A percentile compares a stretch with the other conserved stretches of the same genome.
Evolutionary conservation across 2,888 invertebrate species (phyloP).

Genomic region (Sicus ferrugineus): DNA sequence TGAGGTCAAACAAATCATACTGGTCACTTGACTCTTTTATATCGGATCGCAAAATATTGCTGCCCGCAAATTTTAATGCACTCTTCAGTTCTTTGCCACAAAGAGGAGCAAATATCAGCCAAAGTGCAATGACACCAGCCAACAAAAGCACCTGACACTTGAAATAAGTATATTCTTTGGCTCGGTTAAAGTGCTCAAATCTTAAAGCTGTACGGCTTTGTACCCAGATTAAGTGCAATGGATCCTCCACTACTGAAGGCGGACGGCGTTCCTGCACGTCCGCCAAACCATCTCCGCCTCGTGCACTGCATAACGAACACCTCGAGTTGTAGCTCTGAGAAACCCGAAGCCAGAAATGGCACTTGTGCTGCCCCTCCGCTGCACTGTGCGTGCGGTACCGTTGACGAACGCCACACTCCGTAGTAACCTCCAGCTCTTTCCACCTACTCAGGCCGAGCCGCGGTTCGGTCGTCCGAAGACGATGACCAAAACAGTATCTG

Average conservation of each 20-base stretch:
- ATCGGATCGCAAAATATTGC: neutral
- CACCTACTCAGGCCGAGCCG: constrained; percentile 8
- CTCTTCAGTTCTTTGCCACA: neutral
- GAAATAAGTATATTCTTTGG: neutral
- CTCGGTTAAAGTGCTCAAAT: constrained; percentile 12
- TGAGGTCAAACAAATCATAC: neutral
- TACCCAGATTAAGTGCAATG: constrained; percentile 28
- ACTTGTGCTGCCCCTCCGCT: constrained; percentile 5
- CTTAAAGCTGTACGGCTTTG: constrained; percentile 5
- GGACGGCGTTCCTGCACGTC: constrained; percentile 27
- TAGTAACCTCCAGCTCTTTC: constrained; percentile 21
- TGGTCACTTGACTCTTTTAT: neutral
- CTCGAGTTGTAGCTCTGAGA: constrained; percentile 19
- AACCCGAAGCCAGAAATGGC: constrained; percentile 8
- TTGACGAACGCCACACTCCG: constrained; percentile 21
- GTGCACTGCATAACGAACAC: constrained; percentile 28
- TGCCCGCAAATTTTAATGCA: neutral
- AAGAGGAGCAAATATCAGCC: constrained; percentile 4
- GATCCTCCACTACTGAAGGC: constrained; percentile 8
- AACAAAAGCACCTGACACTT: constrained; percentile 1
- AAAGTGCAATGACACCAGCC: constrained; percentile 28
- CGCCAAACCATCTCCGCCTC: constrained; percentile 11
- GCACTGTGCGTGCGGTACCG: constrained; percentile 15
- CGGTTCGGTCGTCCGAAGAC: constrained; percentile 25
- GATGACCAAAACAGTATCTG: constrained; percentile 33